Conservation (phyloP, 2,113 vertebrate genomes). For the Redunca redunca region DNA sequence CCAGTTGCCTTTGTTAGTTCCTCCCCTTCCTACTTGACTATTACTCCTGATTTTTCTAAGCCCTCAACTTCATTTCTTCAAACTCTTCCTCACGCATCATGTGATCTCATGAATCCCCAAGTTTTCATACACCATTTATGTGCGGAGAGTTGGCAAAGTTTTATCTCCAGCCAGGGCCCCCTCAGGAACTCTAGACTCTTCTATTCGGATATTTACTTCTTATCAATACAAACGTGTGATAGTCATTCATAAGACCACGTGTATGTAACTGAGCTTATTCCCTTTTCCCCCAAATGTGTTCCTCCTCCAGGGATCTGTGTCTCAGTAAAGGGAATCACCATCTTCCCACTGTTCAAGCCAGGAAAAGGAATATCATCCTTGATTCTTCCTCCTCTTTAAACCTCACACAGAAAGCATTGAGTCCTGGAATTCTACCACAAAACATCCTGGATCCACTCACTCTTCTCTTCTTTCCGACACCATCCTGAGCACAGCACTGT, state of each 20-base stretch:
- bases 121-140: not conserved
- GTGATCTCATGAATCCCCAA: not conserved
- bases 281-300: not conserved
- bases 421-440: not conserved
- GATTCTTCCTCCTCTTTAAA: not conserved
- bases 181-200: not conserved
- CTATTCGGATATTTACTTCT: not conserved
- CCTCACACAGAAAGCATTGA: not conserved
- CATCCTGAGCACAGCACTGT: not conserved
- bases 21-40: not conserved
- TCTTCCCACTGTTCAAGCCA: not conserved
- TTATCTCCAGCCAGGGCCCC: not conserved
- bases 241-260: not conserved
- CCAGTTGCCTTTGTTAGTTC: not conserved
- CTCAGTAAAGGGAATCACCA: not conserved
- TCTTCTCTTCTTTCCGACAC: not conserved
- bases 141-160: not conserved
- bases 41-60: not conserved
- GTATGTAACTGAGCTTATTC: not conserved
- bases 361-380: not conserved
- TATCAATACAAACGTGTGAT: not conserved
- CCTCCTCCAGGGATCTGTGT: not conserved
- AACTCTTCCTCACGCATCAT: not conserved
- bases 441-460: not conserved
- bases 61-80: not conserved